phyloP scores from a whole-genome alignment of 2,888 invertebrate species.

The Tiphia femorata region DNA sequence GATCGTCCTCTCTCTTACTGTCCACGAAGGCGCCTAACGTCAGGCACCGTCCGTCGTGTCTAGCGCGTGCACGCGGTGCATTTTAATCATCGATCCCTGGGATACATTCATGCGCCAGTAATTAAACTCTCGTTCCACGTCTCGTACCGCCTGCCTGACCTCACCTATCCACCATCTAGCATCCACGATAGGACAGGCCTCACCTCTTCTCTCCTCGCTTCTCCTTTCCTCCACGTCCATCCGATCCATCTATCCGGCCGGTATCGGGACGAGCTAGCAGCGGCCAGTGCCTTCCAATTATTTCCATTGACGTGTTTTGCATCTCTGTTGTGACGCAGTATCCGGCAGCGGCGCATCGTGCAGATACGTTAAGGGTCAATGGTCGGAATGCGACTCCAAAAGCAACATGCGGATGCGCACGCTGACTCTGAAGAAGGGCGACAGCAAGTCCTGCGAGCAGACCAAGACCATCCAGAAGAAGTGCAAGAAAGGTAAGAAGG shows the following conservation, averaged over 20 bases:
- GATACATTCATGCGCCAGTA: too few species aligned
- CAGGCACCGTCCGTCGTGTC: too few species aligned
- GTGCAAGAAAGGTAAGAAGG: constrained; percentile 90
- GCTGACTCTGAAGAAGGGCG: constrained; percentile 88
- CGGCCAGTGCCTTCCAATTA: constrained; percentile 41
- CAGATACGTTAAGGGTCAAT: constrained; percentile 87
- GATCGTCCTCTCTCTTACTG: too few species aligned
- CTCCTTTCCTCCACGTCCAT: constrained; percentile 12
- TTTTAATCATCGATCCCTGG: too few species aligned
- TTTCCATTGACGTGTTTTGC: constrained; percentile 46
- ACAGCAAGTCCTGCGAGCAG: constrained; percentile 83
- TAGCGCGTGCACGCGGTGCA: too few species aligned
- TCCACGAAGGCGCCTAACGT: too few species aligned
- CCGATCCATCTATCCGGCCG: constrained; percentile 29
- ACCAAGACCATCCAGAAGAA: constrained; percentile 91
- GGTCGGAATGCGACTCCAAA: constrained; percentile 90
- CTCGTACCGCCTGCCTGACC: background rate
- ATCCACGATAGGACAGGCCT: too few species aligned
- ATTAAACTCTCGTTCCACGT: background rate
- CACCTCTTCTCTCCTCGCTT: too few species aligned
- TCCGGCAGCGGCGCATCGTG: constrained; percentile 75
- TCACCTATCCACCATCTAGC: background rate
- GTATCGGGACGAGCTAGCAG: too few species aligned
- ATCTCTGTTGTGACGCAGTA: constrained; percentile 59
- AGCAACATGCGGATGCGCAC: constrained; percentile 86